These are phyloP conservation scores for Homarus americanus DNA, from an alignment of 1,140 invertebrate species.

Conservation along the genomic window DNA sequence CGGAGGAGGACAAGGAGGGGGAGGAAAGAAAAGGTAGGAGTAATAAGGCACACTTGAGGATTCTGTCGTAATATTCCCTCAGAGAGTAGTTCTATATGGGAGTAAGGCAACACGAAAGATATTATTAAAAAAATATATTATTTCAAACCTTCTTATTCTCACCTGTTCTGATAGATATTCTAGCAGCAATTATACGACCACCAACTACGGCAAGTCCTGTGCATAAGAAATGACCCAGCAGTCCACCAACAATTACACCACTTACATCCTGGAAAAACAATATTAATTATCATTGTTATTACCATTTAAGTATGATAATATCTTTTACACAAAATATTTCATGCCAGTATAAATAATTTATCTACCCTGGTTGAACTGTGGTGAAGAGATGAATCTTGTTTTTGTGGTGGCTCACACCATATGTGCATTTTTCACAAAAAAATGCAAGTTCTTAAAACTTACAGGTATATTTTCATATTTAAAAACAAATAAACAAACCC, in stretches of 20 bases:
- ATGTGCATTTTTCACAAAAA: too few relatives aligned
- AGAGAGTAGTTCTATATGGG: not conserved
- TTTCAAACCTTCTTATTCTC: slow-evolving; percentile 70
- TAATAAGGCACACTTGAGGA: not conserved
- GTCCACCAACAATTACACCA: slow-evolving; percentile 95
- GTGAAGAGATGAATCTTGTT: too few relatives aligned
- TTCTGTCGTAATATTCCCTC: not conserved
- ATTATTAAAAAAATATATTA: not conserved
- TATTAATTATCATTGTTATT: not conserved
- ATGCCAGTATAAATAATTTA: too few relatives aligned
- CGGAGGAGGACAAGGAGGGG: not conserved
- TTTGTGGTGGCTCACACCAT: too few relatives aligned
- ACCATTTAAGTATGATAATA: too few relatives aligned
- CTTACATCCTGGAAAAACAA: slow-evolving; percentile 86
- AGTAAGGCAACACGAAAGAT: not conserved
- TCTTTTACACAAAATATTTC: not conserved
- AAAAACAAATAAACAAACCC: too few relatives aligned
- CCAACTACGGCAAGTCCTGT: slow-evolving; percentile 97
- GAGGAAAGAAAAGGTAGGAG: too few relatives aligned
- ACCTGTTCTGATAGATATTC: slow-evolving; percentile 95
- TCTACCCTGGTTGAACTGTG: too few relatives aligned
- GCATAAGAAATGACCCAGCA: slow-evolving; percentile 95
- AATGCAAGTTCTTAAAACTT: too few relatives aligned
- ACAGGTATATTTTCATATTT: too few relatives aligned
- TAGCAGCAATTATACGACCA: slow-evolving; percentile 96